Percentiles rank a stretch among this genome's conserved stretches.
Conservation (phyloP, 2,888 invertebrate genomes). For the Hyppa rectilinea region DNA sequence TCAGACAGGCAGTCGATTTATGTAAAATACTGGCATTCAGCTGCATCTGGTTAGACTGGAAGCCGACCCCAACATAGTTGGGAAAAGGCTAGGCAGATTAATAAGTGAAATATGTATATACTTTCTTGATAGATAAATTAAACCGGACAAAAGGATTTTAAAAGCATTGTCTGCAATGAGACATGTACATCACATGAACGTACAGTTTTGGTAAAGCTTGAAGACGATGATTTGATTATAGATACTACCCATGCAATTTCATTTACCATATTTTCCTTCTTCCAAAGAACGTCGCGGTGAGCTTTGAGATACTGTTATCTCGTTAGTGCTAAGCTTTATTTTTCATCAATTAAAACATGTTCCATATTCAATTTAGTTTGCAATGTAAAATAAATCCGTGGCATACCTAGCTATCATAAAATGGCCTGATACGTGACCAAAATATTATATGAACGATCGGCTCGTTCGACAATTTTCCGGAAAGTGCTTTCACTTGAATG, state of each 20-base stretch:
- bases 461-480: constrained; percentile 56
- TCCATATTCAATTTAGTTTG: constrained; percentile 22
- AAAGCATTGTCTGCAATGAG: not conserved
- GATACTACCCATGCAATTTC: constrained; percentile 19
- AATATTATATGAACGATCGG: constrained; percentile 59
- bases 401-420: constrained; percentile 57
- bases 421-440: constrained; percentile 64
- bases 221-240: constrained; percentile 18
- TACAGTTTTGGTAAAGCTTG: constrained; percentile 1
- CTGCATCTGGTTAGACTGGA: no score
- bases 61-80: no score
- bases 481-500: constrained; percentile 56
- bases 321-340: not conserved
- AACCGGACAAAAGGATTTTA: not conserved
- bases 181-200: not conserved
- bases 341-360: constrained; percentile 21
- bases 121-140: not conserved
- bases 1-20: no score
- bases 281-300: not conserved
- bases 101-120: no score
- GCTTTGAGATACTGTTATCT: not conserved
- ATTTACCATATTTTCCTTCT: constrained; percentile 21
- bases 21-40: no score
- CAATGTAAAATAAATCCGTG: constrained; percentile 56
- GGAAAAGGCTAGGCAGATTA: no score